Evolutionary conservation across 2,113 vertebrate genomes (phyloP).

Genomic region (Gambusia affinis): DNA sequence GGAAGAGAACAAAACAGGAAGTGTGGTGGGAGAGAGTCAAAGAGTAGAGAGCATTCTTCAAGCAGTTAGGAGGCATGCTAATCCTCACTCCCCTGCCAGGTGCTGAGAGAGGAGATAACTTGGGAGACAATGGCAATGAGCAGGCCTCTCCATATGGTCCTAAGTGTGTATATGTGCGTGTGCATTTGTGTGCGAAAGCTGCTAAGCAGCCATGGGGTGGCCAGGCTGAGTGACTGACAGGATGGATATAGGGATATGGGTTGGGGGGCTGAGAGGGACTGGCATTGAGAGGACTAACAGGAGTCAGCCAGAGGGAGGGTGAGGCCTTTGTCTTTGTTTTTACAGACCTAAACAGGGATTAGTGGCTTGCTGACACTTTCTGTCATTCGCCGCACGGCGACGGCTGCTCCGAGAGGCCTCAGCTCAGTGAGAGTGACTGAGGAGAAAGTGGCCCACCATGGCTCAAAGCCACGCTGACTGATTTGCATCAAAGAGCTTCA

Average conservation of each 20-base stretch:
- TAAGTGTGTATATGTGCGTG: slow-evolving; percentile 23
- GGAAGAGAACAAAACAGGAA: slow-evolving; percentile 68
- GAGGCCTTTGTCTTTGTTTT: slow-evolving; percentile 74
- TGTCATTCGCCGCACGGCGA: slow-evolving; percentile 70
- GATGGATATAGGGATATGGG: neutral
- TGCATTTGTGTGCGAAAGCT: slow-evolving; percentile 21
- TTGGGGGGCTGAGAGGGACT: slow-evolving; percentile 7
- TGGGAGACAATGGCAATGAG: slow-evolving; percentile 64
- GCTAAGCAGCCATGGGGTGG: slow-evolving; percentile 32
- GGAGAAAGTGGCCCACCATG: slow-evolving; percentile 42
- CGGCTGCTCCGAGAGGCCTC: slow-evolving; percentile 32
- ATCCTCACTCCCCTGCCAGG: slow-evolving; percentile 70
- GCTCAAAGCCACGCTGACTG: slow-evolving; percentile 60
- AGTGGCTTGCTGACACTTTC: slow-evolving; percentile 74
- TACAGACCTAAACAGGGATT: slow-evolving; percentile 74
- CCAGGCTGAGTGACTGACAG: slow-evolving; percentile 29
- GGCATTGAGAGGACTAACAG: slow-evolving; percentile 61
- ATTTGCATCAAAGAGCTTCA: slow-evolving; percentile 49
- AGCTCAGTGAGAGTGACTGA: slow-evolving; percentile 64
- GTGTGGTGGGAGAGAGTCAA: slow-evolving; percentile 57
- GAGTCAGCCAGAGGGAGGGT: slow-evolving; percentile 41
- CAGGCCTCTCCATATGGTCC: slow-evolving; percentile 54
- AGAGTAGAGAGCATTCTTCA: slow-evolving; percentile 61
- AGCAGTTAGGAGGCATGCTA: slow-evolving; percentile 56
- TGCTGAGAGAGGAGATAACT: slow-evolving; percentile 77